Base-by-base conservation (phyloP, 2,888 invertebrate species). In the Spisula solida region DNA sequence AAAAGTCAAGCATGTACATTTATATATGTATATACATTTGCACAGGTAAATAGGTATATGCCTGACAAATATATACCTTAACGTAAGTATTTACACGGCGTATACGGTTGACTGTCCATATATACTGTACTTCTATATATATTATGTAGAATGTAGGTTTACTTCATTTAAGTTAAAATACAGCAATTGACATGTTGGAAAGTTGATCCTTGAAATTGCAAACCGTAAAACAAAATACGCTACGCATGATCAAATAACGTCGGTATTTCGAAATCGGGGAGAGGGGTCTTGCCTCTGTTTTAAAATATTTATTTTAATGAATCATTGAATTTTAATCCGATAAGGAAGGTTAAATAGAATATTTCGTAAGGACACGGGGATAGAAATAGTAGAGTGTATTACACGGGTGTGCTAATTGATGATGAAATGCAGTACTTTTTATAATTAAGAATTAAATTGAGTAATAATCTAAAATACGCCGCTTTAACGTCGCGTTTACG, bases 41-140 rank as follows among this genome's bases (percentile, higher is more conserved):
- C 25, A 75, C 75, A 75, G 75, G 75, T 75, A 75, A 34, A 75
- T 75, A 34, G 25, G 1, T 34, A 34, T 31, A 75, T 0, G 31
- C 31, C n/a, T 14, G 75, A 41, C 41, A 75, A n/a, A n/a, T n/a
- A n/a, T 75, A 34, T 75, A 75, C 75, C 34, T 75, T 75, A 75
- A 75, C 75, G 5, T 75, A 66, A 66, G 60, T 66, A 66, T n/a
- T 25, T 25, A 51, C 51, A 16, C 10, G 1, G 25, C 12, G 60
- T 66, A 66, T 25, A 25, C n/a, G 60, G 60, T 66, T 66, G 25
- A 66, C 2, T 66, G 60, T 66, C 20, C 60, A 10, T 51, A n/a
- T n/a, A n/a, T n/a, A 66, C 60, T 56, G 1, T 56, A 56, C 20
- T 41, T 41, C 5, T 56, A 20, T 66, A 66, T 60, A 60, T 60